phyloP scores from a whole-genome alignment of 92 coral and sea anemone species.

The Desmophyllum pertusum region DNA sequence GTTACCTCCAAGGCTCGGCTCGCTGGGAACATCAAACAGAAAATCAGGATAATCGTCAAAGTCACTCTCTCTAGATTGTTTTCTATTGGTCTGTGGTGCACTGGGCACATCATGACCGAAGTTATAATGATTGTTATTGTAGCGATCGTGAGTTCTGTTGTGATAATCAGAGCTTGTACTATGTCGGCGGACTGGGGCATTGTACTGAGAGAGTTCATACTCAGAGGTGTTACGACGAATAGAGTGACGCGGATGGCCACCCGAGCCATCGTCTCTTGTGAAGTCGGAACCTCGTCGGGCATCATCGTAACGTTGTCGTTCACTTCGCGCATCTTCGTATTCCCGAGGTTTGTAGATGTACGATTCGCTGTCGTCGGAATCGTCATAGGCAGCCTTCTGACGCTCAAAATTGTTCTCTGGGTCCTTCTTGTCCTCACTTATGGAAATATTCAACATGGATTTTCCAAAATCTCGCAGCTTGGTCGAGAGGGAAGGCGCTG shows the following conservation, averaged over 20 bases:
- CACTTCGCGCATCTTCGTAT: neutral
- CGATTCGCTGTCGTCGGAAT: conserved; percentile 16
- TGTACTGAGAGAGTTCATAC: conserved; percentile 32
- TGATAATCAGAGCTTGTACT: neutral
- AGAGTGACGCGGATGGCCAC: neutral
- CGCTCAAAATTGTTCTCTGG: neutral
- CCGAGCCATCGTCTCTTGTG: neutral
- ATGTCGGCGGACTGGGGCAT: neutral
- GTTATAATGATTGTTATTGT: neutral
- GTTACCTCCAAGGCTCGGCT: neutral
- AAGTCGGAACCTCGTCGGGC: conserved; percentile 6
- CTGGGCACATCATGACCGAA: neutral
- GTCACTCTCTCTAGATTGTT: conserved; percentile 19
- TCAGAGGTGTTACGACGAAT: conserved; percentile 21
- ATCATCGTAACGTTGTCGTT: conserved; percentile 1
- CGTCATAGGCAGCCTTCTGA: neutral
- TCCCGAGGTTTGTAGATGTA: conserved; percentile 21
- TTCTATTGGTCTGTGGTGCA: neutral
- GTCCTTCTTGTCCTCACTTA: neutral
- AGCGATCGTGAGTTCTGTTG: neutral
- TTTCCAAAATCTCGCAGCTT: conserved; percentile 39
- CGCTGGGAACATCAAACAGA: conserved; percentile 15
- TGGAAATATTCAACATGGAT: conserved; percentile 42
- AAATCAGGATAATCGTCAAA: conserved; percentile 36
- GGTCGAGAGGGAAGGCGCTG: conserved; percentile 21